Conservation (phyloP, 37 sponge, comb jelly and placozoan genomes). For the Dysidea cf. avara region DNA sequence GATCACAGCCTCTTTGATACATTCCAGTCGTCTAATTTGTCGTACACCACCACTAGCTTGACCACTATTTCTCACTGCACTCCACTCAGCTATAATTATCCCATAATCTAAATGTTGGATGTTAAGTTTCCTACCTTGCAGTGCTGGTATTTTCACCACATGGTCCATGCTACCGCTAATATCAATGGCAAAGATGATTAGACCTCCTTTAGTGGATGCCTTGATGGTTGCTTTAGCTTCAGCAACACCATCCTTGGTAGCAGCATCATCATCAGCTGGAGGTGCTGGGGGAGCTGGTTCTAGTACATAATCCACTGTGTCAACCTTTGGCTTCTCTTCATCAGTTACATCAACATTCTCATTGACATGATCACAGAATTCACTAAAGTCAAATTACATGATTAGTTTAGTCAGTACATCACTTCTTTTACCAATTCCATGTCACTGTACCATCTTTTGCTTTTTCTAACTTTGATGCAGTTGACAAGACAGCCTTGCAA, state of each 20-base stretch:
- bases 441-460: conserved; percentile 14
- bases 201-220: conserved; percentile 19
- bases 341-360: conserved; percentile 40
- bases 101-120: background rate
- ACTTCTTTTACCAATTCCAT: conserved; percentile 75
- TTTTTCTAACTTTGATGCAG: conserved; percentile 54
- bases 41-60: conserved; percentile 37
- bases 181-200: conserved; percentile 88
- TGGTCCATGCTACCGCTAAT: conserved; percentile 84
- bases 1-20: conserved; percentile 85
- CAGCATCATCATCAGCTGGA: conserved; percentile 50
- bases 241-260: conserved; percentile 37
- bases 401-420: background rate
- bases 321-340: conserved; percentile 26
- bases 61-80: conserved; percentile 47
- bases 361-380: conserved; percentile 86
- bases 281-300: conserved; percentile 56
- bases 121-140: conserved; percentile 62
- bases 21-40: conserved; percentile 77
- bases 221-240: background rate
- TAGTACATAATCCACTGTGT: conserved; percentile 70
- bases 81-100: conserved; percentile 69
- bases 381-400: conserved; percentile 46
- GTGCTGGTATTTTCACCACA: conserved; percentile 74
- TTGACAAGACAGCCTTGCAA: conserved; percentile 72